phyloP scores from a whole-genome alignment of 2,797 vertebrate species.

The Calcarius lapponicus region DNA sequence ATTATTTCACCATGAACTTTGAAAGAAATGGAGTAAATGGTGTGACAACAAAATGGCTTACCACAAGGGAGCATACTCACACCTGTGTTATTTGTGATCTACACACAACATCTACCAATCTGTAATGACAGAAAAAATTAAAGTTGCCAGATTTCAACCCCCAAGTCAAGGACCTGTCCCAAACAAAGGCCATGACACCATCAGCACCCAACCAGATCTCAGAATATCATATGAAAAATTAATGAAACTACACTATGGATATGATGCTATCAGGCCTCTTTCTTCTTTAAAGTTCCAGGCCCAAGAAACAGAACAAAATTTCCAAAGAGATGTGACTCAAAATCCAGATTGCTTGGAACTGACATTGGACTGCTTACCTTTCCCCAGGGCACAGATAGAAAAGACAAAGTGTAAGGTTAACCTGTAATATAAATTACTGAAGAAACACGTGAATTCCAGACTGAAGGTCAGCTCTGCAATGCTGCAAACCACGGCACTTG shows the following conservation, averaged over 20 bases:
- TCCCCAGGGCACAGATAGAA: not conserved
- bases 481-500: not conserved
- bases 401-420: conserved; percentile 16
- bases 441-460: conserved; percentile 14
- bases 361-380: not conserved
- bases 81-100: conserved; percentile 50
- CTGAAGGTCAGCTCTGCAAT: conserved; percentile 15
- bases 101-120: not conserved
- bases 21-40: conserved; percentile 24
- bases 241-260: not conserved
- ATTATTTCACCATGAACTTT: conserved; percentile 34
- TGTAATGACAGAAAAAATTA: not conserved
- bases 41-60: conserved; percentile 62
- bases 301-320: not conserved
- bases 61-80: conserved; percentile 73
- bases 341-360: not conserved
- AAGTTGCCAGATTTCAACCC: not conserved
- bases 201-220: not conserved
- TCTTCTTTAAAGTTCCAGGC: not conserved
- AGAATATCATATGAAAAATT: not conserved
- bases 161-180: not conserved
- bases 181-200: not conserved
- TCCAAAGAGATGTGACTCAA: not conserved
- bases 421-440: conserved; percentile 4
- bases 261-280: not conserved